Evolutionary conservation across 2,888 invertebrate species (phyloP).

Genomic region (Tinea trinotella): DNA sequence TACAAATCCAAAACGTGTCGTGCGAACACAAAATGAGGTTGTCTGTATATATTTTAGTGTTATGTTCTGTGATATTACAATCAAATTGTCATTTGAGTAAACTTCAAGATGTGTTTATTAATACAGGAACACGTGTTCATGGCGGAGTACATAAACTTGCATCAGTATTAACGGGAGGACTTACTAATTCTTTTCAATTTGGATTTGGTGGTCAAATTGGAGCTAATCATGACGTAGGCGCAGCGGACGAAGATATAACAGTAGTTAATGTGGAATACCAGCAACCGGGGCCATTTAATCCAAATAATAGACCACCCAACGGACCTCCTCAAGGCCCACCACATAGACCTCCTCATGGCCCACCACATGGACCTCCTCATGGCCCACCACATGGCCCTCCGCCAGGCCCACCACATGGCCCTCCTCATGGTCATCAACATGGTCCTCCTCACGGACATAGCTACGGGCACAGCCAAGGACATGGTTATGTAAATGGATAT

Average conservation of each 20-base stretch:
- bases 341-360: neutral
- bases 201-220: constrained; percentile 31
- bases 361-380: constrained; percentile 9
- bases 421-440: constrained; percentile 14
- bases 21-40: constrained; percentile 7
- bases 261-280: neutral
- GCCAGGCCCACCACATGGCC: neutral
- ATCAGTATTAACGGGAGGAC: constrained; percentile 36
- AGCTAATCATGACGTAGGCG: constrained; percentile 20
- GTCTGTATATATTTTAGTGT: constrained; percentile 19
- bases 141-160: constrained; percentile 36
- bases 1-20: neutral
- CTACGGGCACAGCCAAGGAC: constrained; percentile 1
- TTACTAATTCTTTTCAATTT: constrained; percentile 31
- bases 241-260: neutral
- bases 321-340: neutral
- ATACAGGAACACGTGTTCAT: constrained; percentile 32
- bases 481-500: constrained; percentile 18
- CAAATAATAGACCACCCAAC: neutral
- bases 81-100: constrained; percentile 27
- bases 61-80: constrained; percentile 24
- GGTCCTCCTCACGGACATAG: neutral
- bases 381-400: neutral
- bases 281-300: neutral
- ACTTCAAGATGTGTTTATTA: constrained; percentile 31